These are phyloP conservation scores for Eciton burchellii DNA, from an alignment of 1,140 invertebrate genomes.

Conservation along the genomic window DNA sequence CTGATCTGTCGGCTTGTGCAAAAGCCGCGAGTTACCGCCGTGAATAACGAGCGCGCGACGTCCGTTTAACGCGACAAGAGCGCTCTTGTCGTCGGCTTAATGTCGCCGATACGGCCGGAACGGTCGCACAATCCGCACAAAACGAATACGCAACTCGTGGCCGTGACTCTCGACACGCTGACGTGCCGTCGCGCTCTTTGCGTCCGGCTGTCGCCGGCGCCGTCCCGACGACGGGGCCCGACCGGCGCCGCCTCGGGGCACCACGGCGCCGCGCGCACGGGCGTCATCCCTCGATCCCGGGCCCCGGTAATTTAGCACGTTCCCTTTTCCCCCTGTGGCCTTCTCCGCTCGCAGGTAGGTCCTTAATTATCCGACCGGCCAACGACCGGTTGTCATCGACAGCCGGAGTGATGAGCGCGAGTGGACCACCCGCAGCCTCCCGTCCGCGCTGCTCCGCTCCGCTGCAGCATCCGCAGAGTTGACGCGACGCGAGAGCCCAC, in stretches of 20 bases:
- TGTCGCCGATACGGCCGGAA: background rate
- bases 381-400: slow-evolving; percentile 74
- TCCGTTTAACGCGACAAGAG: background rate
- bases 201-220: background rate
- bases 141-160: slow-evolving; percentile 30
- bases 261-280: slow-evolving; percentile 15
- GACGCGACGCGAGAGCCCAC: slow-evolving; percentile 21
- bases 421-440: slow-evolving; percentile 65
- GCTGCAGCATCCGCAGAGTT: slow-evolving; percentile 23
- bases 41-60: slow-evolving; percentile 33
- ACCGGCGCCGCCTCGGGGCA: slow-evolving; percentile 12
- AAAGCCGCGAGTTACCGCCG: slow-evolving; percentile 37
- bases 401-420: slow-evolving; percentile 63
- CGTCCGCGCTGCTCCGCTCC: slow-evolving; percentile 6
- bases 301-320: slow-evolving; percentile 53
- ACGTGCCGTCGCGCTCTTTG: slow-evolving; percentile 21
- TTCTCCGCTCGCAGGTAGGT: slow-evolving; percentile 42
- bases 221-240: background rate
- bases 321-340: background rate
- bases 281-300: slow-evolving; percentile 33
- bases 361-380: slow-evolving; percentile 65
- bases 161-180: background rate
- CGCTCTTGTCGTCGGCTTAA: slow-evolving; percentile 36
- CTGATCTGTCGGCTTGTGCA: slow-evolving; percentile 23
- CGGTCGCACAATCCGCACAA: background rate